Conservation (phyloP, 2,113 vertebrate species). For the Megaceryle torquata region DNA sequence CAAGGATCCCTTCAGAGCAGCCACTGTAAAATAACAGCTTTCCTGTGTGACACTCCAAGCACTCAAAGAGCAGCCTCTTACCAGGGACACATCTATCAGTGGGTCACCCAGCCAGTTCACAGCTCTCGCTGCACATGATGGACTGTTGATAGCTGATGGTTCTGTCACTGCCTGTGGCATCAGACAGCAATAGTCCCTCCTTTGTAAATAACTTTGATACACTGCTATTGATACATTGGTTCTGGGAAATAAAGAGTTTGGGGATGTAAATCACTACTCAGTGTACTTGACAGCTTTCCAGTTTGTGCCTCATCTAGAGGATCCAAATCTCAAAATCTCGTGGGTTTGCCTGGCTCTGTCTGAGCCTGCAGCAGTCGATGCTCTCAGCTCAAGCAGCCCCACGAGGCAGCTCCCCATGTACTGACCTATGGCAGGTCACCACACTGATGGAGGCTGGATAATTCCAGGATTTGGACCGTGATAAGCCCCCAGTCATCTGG, state of each 20-base stretch:
- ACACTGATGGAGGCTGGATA: not conserved
- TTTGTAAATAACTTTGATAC: not conserved
- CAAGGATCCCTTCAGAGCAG: not conserved
- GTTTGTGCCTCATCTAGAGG: not conserved
- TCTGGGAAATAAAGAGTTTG: not conserved
- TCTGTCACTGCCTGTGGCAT: not conserved
- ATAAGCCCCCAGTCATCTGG: not conserved
- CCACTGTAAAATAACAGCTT: not conserved
- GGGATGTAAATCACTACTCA: not conserved
- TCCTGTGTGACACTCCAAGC: fast-evolving
- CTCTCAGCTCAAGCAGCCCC: not conserved
- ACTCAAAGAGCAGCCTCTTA: not conserved
- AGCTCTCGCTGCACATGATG: not conserved
- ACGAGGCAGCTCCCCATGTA: not conserved
- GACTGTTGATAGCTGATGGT: not conserved
- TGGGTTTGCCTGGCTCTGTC: not conserved
- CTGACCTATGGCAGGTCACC: not conserved
- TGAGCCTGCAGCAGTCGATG: not conserved
- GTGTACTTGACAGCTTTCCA: not conserved
- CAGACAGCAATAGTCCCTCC: not conserved
- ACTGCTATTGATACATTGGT: not conserved
- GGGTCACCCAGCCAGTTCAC: not conserved
- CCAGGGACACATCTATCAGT: not conserved
- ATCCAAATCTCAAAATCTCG: fast-evolving
- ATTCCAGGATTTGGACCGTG: not conserved